Conservation (phyloP, 2,113 vertebrate genomes). For the Gila orcuttii region DNA sequence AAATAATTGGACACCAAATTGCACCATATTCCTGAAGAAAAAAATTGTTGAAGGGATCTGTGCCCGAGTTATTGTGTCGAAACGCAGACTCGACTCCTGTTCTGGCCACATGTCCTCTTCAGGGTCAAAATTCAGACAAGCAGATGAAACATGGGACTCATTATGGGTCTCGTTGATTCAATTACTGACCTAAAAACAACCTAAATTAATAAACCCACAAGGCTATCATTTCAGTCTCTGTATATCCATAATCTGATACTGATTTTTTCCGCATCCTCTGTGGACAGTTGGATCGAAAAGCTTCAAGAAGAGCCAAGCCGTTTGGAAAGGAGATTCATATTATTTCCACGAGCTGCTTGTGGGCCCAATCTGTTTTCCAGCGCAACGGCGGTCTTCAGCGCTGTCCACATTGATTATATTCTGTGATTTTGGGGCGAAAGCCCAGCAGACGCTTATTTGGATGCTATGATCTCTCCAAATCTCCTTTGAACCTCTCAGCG, state of each 20-base stretch:
- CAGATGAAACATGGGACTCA: constrained; percentile 9
- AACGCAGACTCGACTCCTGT: constrained; percentile 1
- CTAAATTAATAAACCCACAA: background rate
- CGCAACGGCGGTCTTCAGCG: background rate
- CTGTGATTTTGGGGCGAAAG: constrained; percentile 8
- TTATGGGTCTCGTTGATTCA: constrained; percentile 8
- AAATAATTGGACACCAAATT: background rate
- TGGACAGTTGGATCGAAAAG: constrained; percentile 1
- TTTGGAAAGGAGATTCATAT: constrained; percentile 8
- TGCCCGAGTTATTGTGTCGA: background rate
- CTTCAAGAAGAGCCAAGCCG: background rate
- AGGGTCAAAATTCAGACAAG: constrained; percentile 12
- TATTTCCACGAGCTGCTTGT: constrained; percentile 6
- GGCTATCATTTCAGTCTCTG: background rate
- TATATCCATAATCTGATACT: constrained; percentile 20
- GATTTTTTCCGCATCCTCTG: constrained; percentile 24
- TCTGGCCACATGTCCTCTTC: constrained; percentile 7
- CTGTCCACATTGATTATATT: constrained; percentile 17
- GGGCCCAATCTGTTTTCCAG: constrained; percentile 26
- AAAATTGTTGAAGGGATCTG: background rate
- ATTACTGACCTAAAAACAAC: constrained; percentile 30
- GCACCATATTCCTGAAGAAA: background rate
- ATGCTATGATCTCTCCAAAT: constrained; percentile 15
- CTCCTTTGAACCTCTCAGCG: background rate
- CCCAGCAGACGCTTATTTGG: background rate